phyloP scores from a whole-genome alignment of 2,797 vertebrate genomes.

The Epinephelus malabaricus region DNA sequence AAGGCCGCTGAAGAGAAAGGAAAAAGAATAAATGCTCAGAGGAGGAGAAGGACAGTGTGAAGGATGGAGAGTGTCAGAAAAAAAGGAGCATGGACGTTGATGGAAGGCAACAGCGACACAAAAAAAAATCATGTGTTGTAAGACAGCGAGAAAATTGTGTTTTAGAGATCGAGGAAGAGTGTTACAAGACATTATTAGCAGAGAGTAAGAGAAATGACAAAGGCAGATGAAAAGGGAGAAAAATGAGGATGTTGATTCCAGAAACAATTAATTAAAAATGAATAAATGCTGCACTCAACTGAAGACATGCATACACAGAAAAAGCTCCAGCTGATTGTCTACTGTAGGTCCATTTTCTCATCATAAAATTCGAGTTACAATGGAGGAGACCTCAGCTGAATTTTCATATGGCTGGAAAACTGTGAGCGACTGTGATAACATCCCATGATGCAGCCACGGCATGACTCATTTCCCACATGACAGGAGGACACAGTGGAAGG shows the following conservation, averaged over 20 bases:
- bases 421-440: constrained; percentile 16
- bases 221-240: background rate
- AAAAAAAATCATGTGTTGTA: background rate
- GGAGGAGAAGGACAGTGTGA: constrained; percentile 8
- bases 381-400: background rate
- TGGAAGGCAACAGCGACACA: constrained; percentile 9
- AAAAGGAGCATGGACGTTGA: constrained; percentile 15
- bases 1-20: constrained; percentile 25
- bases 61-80: background rate
- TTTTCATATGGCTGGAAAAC: background rate
- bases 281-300: background rate
- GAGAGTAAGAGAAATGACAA: background rate
- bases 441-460: constrained; percentile 11
- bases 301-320: constrained; percentile 3
- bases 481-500: constrained; percentile 32
- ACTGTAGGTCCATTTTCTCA: background rate
- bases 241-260: constrained; percentile 1
- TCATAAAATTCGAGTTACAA: background rate
- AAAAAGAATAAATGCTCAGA: constrained; percentile 23
- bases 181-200: background rate
- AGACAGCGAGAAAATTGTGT: background rate
- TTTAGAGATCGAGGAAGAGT: background rate
- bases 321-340: background rate
- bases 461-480: constrained; percentile 32
- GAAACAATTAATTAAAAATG: constrained; percentile 15